Evolutionary conservation across 2,888 invertebrate genomes (phyloP), one percentile per base, ranked within the genome.

Genomic region (Plagodis dolabraria): DNA sequence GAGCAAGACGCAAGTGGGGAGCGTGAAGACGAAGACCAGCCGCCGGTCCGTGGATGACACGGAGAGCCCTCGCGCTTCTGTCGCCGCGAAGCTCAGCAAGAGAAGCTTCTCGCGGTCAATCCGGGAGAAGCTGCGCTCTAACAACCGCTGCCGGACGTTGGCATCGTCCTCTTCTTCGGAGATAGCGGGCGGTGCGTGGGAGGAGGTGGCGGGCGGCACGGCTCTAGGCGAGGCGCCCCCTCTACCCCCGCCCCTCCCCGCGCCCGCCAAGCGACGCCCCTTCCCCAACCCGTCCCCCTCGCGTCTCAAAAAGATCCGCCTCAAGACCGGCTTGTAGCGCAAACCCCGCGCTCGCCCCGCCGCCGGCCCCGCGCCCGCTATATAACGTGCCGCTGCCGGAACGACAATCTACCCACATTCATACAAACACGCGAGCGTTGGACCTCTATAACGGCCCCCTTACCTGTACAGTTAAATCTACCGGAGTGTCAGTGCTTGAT

Each of bases 261-360:
- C 40, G 5, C 9, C 40, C 64, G 62, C 67, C 77, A 54, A 75
- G 44, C 55, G 70, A 68, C 45, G 58, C 33, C 73, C 85, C 0
- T 84, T 81, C 75, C 82, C 83, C 40, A 76, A 73, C 66, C 77
- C 84, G 0, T 68, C 86, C 48, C 85, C 90, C 22, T 66, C 84
- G 55, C 86, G 75, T 59, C 87, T 92, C 62, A 92, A 92, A 74
- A 92, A 92, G 81, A 89, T 91, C 70, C 79, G 92, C 55, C 80
- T 92, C 48, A 92, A 92, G 75, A 80, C 86, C 6, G 85, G 72
- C 70, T 77, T 86, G 80, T 91, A 91, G 87, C 89, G 81, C 69
- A 72, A 71, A 66, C 77, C 76, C 61, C 84, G 82, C 75, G 77
- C 80, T 65, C 75, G 79, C 52, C 76, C 82, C 64, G 66, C 77